phyloP scores from a whole-genome alignment of 37 sponge, comb jelly and placozoan species.

The Beroe ovata region DNA sequence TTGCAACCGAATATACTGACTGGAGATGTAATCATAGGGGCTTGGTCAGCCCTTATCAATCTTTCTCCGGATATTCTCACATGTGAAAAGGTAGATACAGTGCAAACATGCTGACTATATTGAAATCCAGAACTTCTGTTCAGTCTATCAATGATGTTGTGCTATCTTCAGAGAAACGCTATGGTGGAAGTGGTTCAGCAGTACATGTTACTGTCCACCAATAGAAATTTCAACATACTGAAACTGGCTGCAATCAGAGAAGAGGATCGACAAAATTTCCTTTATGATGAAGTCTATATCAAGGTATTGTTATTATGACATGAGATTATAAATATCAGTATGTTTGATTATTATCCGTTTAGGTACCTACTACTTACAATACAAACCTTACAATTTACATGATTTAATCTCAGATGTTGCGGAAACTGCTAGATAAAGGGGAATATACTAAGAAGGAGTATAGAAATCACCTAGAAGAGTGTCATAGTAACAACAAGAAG shows the following conservation, averaged over 20 bases:
- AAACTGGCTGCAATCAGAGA: background rate
- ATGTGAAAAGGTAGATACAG: conserved; percentile 17
- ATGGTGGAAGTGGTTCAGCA: conserved; percentile 41
- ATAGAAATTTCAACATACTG: conserved; percentile 24
- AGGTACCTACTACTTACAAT: background rate
- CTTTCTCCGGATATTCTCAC: background rate
- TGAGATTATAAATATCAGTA: no score
- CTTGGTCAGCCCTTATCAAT: conserved; percentile 27
- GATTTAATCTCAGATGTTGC: background rate
- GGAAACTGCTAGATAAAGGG: background rate
- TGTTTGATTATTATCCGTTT: background rate
- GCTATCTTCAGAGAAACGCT: conserved; percentile 3
- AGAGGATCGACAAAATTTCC: background rate
- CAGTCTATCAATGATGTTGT: background rate
- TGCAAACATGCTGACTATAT: no score
- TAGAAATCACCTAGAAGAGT: background rate
- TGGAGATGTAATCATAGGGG: background rate
- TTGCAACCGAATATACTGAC: background rate
- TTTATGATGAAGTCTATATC: background rate
- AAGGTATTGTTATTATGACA: background rate
- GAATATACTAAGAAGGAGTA: background rate
- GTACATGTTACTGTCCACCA: background rate
- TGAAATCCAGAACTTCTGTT: background rate
- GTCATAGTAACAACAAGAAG: background rate
- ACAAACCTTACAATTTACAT: background rate